These are phyloP conservation scores for Rhingia campestris DNA, from an alignment of 2,888 invertebrate genomes.

Conservation along the genomic window DNA sequence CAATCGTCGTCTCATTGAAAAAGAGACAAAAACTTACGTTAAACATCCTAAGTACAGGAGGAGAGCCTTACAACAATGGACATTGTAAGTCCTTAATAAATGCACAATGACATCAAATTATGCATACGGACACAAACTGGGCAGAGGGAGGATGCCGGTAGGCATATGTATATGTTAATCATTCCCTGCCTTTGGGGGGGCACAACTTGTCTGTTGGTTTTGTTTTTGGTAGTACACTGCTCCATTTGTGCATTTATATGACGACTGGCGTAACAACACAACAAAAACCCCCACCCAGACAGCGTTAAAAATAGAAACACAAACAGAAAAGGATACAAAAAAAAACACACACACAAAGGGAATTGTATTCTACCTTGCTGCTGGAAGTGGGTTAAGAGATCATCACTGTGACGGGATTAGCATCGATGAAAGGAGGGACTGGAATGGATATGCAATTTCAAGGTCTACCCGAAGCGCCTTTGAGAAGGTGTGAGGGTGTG, in stretches of 20 bases:
- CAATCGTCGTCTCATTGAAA: conserved; percentile 28
- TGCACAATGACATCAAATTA: conserved; percentile 63
- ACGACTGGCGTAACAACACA: not conserved
- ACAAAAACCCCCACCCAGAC: conserved; percentile 17
- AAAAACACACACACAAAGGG: conserved; percentile 35
- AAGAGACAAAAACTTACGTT: conserved; percentile 1
- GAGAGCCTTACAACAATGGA: conserved; percentile 50
- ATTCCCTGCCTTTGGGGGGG: conserved; percentile 38
- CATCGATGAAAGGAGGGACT: not conserved
- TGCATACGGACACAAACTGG: conserved; percentile 35
- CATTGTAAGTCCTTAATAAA: conserved; percentile 56
- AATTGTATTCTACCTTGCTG: not conserved
- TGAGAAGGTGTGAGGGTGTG: too few species aligned
- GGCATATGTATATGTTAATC: conserved; percentile 34
- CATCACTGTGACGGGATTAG: conserved; percentile 25
- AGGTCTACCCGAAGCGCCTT: not conserved
- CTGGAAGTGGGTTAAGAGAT: conserved; percentile 47
- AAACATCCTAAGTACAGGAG: conserved; percentile 30
- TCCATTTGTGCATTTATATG: not conserved
- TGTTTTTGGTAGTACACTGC: conserved; percentile 27
- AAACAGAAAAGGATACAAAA: not conserved
- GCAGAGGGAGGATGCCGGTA: not conserved
- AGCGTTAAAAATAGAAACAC: conserved; percentile 48
- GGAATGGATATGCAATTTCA: conserved; percentile 4
- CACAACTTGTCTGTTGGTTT: conserved; percentile 34